Evolutionary conservation across 2,888 invertebrate genomes (phyloP), one percentile per base, ranked within the genome.

Genomic region (Heliconius ismenius): DNA sequence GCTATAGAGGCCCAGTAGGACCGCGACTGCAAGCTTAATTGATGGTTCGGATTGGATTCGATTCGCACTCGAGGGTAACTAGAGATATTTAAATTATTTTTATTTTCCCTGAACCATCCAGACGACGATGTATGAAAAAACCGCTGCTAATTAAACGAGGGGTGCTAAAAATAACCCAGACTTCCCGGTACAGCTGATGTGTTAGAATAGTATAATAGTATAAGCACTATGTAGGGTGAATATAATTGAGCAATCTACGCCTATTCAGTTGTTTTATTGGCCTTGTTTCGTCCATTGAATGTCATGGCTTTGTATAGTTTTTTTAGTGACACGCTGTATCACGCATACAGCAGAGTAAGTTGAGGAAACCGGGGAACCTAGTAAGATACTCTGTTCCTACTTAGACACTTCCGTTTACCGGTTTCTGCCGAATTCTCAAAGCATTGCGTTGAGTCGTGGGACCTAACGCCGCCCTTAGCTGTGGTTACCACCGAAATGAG

Each of bases 111-210:
- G 4, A n/a, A 58, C 58, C n/a, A n/a, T 21, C 7, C 18, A n/a
- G 58, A 58, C 58, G n/a, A 58, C n/a, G n/a, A 58, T 11, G 10
- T n/a, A 58, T 58, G 21, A 58, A n/a, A 58, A 58, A 58, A 21
- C 21, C 58, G 6, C 26, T 26, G 26, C 24, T 26, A 7, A 6
- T 62, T 15, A 15, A 62, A 26, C 62, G 62, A 62, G 26, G 62
- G 62, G 62, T 62, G 62, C 62, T 62, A 62, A 62, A 26, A 62
- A 62, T 62, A 62, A 24, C 6, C 15, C 15, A 62, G 62, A 62
- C 62, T 62, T 62, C 62, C 62, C 62, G 62, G 62, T 28, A 26
- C 62, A 62, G 62, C 18, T 62, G 26, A 62, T 26, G 24, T 60
- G 62, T 58, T 58, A n/a, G 15, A 26, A 24, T 24, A 26, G 13